A percentile compares a stretch with the other conserved stretches of the same genome.
Conservation (phyloP, 2,113 vertebrate genomes). For the Tapirus terrestris region DNA sequence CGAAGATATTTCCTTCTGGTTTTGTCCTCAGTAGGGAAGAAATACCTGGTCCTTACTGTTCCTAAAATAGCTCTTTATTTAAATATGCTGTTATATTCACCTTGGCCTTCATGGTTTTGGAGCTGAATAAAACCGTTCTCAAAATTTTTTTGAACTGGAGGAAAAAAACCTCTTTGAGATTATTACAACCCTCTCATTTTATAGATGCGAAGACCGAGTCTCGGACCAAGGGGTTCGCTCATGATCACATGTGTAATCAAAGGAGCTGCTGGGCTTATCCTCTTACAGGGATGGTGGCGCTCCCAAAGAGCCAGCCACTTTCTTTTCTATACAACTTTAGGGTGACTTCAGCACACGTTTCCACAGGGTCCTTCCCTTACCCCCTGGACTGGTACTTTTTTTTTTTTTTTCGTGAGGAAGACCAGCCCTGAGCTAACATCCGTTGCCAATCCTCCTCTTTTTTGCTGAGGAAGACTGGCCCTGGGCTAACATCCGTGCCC, state of each 20-base stretch:
- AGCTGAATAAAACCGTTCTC: neutral
- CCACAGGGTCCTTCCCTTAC: too few species aligned
- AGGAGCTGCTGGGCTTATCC: neutral
- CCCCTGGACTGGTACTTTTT: neutral
- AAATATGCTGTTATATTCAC: neutral
- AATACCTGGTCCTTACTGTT: neutral
- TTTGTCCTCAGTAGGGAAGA: neutral
- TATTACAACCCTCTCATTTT: neutral
- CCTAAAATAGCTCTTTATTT: conserved; percentile 40
- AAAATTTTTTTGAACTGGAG: neutral
- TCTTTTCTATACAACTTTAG: neutral
- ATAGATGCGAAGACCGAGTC: neutral
- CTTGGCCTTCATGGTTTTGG: neutral
- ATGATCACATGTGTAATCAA: neutral
- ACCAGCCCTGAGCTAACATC: too few species aligned
- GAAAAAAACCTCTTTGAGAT: neutral
- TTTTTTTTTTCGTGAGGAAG: too few species aligned
- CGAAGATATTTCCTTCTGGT: neutral
- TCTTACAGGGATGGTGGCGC: neutral
- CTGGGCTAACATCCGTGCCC: too few species aligned
- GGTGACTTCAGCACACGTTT: neutral
- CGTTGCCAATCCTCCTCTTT: too few species aligned
- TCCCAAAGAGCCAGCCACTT: neutral
- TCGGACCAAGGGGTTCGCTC: neutral
- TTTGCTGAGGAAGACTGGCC: too few species aligned